A percentile compares a stretch with the other conserved stretches of the same genome.
Evolutionary conservation across 1,140 invertebrate species (phyloP).

Genomic region (Tetramorium simillimum): DNA sequence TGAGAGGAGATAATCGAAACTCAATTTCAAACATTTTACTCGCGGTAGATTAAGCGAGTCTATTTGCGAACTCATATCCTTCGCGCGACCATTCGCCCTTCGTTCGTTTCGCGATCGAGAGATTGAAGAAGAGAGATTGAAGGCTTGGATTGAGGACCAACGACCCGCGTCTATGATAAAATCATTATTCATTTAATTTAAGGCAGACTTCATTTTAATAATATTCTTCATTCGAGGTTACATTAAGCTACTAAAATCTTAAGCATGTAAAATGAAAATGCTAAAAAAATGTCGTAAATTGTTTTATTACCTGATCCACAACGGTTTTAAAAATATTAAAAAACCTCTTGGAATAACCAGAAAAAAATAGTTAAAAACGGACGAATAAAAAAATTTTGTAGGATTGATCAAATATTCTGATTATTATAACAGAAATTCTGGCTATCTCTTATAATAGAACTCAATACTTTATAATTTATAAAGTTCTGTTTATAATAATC

Average conservation of each 20-base stretch:
- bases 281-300: too few species aligned
- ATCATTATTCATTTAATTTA: slow-evolving; percentile 37
- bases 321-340: neutral
- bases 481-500: too few species aligned
- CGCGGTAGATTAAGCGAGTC: slow-evolving; percentile 55
- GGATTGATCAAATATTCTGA: too few species aligned
- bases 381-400: too few species aligned
- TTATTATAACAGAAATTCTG: too few species aligned
- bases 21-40: slow-evolving; percentile 61
- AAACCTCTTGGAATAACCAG: too few species aligned
- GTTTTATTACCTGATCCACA: neutral
- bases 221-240: neutral
- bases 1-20: slow-evolving; percentile 56
- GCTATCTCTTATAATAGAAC: too few species aligned
- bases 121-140: slow-evolving; percentile 41
- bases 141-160: neutral
- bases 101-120: slow-evolving; percentile 35
- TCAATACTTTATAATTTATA: too few species aligned
- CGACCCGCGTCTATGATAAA: neutral
- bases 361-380: too few species aligned
- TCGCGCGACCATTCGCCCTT: slow-evolving; percentile 12
- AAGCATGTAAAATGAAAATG: too few species aligned
- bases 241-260: too few species aligned
- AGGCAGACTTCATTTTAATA: neutral
- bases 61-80: slow-evolving; percentile 57